phyloP scores from a whole-genome alignment of 2,113 vertebrate species.

The Chauna torquata region DNA sequence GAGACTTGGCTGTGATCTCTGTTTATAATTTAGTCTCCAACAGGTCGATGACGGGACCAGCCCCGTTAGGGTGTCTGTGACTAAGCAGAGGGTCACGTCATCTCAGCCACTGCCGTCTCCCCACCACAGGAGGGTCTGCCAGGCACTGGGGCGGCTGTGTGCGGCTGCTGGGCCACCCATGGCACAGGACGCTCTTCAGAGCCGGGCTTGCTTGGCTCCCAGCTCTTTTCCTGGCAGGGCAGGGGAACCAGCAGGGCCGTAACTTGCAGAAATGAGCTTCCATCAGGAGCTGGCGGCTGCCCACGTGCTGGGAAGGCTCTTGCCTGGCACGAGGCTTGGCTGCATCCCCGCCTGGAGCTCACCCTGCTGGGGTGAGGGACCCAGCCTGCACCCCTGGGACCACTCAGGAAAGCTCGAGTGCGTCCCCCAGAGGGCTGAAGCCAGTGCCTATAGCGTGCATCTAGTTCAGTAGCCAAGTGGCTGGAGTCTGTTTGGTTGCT shows the following conservation, averaged over 20 bases:
- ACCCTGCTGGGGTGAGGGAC: fast-evolving
- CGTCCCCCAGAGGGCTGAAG: neutral
- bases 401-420: neutral
- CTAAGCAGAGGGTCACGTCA: neutral
- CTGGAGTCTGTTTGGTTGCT: neutral
- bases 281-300: neutral
- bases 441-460: fast-evolving
- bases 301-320: neutral
- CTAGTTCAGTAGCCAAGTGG: neutral
- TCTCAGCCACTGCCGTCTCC: neutral
- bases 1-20: neutral
- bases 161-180: neutral
- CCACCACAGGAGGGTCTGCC: neutral
- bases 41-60: neutral
- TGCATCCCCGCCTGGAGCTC: neutral
- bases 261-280: neutral
- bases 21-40: neutral
- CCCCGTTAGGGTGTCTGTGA: neutral
- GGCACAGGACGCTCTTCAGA: neutral
- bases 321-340: neutral
- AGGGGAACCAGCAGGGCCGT: neutral
- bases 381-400: fast-evolving
- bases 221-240: neutral
- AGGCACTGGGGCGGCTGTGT: neutral
- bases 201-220: neutral